phyloP scores from a whole-genome alignment of 2,113 vertebrate genomes.

The Orthochromis indermauri region DNA sequence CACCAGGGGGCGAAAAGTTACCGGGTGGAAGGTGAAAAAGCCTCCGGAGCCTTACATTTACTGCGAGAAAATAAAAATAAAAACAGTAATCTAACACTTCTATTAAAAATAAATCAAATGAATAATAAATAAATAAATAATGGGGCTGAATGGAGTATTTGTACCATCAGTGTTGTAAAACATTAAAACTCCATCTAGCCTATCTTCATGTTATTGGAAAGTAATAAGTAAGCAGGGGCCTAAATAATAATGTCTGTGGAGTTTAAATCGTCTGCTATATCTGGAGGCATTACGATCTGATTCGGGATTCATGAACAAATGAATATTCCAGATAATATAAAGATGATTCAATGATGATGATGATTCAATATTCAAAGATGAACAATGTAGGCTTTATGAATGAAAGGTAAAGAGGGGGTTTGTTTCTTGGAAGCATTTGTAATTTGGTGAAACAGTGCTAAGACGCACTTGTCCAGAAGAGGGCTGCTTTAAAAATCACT shows the following conservation, averaged over 20 bases:
- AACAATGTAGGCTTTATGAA: not conserved
- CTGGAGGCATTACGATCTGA: not conserved
- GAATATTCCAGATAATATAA: not conserved
- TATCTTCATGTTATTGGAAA: not conserved
- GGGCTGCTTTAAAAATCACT: not conserved
- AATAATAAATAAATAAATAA: not conserved
- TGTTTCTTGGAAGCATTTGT: not conserved
- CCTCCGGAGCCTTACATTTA: not conserved
- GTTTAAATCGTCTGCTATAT: not conserved
- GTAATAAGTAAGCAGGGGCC: not conserved
- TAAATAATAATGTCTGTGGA: not conserved
- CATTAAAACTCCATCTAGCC: not conserved
- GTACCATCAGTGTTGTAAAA: not conserved
- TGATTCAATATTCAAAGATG: too few relatives aligned
- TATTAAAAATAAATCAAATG: not conserved
- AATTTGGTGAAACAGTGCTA: not conserved
- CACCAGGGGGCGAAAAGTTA: slow-evolving; percentile 29
- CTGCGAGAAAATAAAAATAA: not conserved
- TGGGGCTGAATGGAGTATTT: not conserved
- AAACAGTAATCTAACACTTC: not conserved
- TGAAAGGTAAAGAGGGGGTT: not conserved
- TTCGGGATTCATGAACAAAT: not conserved
- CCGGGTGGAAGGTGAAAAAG: not conserved
- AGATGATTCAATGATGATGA: not conserved
- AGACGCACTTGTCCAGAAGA: not conserved